Evolutionary conservation across 2,797 vertebrate species (phyloP).

Genomic region (Pangasius macronema): DNA sequence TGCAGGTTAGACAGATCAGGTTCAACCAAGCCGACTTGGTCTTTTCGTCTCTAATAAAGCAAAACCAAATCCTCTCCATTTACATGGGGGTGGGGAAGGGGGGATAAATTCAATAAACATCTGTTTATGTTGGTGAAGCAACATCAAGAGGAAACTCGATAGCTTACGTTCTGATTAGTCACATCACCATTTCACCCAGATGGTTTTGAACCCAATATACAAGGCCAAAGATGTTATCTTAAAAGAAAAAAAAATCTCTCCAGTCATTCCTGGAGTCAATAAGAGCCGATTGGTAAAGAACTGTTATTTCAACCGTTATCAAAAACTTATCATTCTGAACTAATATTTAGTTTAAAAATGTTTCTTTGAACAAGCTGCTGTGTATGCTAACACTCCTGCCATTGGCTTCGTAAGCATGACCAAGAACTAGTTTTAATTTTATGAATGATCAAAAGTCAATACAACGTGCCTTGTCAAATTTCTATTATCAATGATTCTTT

Average conservation of each 20-base stretch:
- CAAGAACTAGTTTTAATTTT: background rate
- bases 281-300: background rate
- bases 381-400: background rate
- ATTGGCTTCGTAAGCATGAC: background rate
- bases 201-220: constrained; percentile 44
- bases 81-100: constrained; percentile 34
- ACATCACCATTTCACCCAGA: constrained; percentile 72
- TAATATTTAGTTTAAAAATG: background rate
- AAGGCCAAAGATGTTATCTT: constrained; percentile 24
- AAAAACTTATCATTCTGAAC: background rate
- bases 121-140: constrained; percentile 67
- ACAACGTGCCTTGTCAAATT: background rate
- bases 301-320: background rate
- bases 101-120: constrained; percentile 75
- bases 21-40: constrained; percentile 24
- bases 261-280: constrained; percentile 17
- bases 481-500: background rate
- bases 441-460: background rate
- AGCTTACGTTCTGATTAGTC: constrained; percentile 69
- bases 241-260: background rate
- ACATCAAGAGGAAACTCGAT: constrained; percentile 65
- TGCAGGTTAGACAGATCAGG: constrained; percentile 22
- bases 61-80: constrained; percentile 71
- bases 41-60: constrained; percentile 63
- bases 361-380: constrained; percentile 8